Evolutionary conservation across 2,797 vertebrate species (phyloP).

Genomic region (Pangasius macronema): DNA sequence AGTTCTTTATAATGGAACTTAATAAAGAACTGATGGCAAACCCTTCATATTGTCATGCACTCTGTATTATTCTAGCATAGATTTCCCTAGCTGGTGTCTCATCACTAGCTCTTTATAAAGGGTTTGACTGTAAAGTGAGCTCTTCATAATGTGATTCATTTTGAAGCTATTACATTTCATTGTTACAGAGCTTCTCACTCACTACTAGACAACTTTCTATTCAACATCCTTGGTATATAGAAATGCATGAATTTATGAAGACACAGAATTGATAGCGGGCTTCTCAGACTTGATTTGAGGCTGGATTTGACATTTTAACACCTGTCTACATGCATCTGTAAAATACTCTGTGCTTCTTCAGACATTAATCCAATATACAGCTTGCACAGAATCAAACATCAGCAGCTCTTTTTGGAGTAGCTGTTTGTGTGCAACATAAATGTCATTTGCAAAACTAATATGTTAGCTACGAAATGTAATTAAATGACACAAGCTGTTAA

Average conservation of each 20-base stretch:
- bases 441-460: conserved; percentile 52
- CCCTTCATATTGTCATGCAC: conserved; percentile 1
- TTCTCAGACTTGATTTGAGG: conserved; percentile 30
- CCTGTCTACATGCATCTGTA: conserved; percentile 15
- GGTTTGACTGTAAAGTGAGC: not conserved
- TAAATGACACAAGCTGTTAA: not conserved
- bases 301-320: conserved; percentile 34
- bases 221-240: conserved; percentile 8
- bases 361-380: conserved; percentile 27
- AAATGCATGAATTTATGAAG: conserved; percentile 5
- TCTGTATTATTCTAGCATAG: conserved; percentile 5
- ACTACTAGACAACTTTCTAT: not conserved
- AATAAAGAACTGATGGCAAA: conserved; percentile 4
- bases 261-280: conserved; percentile 14
- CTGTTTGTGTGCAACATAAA: conserved; percentile 20
- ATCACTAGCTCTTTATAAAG: conserved; percentile 17
- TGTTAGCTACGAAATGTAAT: conserved; percentile 12
- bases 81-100: conserved; percentile 9
- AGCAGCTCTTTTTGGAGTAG: not conserved
- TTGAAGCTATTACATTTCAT: not conserved
- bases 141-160: conserved; percentile 2
- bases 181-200: conserved; percentile 10
- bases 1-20: not conserved
- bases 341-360: conserved; percentile 11
- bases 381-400: conserved; percentile 23